Evolutionary conservation across 2,113 vertebrate species (phyloP).

Genomic region (Lasiurus cinereus): DNA sequence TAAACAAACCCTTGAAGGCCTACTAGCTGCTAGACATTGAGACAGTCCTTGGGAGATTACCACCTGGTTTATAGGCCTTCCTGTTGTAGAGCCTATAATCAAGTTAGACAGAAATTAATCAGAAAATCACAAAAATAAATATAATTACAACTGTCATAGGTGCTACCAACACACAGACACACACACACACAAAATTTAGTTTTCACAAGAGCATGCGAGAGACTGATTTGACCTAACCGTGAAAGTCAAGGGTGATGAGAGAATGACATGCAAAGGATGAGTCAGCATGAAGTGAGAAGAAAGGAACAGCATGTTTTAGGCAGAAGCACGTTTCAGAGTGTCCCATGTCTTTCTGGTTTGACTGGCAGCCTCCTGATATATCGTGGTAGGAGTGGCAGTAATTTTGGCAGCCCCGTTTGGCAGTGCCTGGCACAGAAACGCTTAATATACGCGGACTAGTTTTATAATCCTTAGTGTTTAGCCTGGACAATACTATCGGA

Average conservation of each 20-base stretch:
- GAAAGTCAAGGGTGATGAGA: neutral
- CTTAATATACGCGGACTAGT: neutral
- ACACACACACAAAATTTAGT: neutral
- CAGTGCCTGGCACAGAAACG: slow-evolving; percentile 1
- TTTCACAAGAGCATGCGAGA: neutral
- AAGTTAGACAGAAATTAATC: neutral
- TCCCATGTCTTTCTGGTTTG: slow-evolving; percentile 40
- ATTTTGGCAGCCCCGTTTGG: neutral
- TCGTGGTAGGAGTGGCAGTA: neutral
- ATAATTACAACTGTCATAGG: neutral
- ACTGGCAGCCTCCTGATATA: neutral
- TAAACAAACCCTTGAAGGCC: slow-evolving; percentile 1
- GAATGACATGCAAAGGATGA: neutral
- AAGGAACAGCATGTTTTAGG: neutral
- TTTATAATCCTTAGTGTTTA: neutral
- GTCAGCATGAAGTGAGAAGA: neutral
- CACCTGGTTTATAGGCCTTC: neutral
- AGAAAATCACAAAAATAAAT: slow-evolving; percentile 25
- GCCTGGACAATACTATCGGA: neutral
- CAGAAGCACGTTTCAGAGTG: neutral
- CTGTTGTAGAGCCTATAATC: neutral
- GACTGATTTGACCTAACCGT: neutral
- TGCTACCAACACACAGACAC: neutral
- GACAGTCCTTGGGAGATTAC: neutral
- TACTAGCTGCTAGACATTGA: neutral